Evolutionary conservation across 1,140 invertebrate genomes (phyloP).

Genomic region (Lutraria rhynchaena): DNA sequence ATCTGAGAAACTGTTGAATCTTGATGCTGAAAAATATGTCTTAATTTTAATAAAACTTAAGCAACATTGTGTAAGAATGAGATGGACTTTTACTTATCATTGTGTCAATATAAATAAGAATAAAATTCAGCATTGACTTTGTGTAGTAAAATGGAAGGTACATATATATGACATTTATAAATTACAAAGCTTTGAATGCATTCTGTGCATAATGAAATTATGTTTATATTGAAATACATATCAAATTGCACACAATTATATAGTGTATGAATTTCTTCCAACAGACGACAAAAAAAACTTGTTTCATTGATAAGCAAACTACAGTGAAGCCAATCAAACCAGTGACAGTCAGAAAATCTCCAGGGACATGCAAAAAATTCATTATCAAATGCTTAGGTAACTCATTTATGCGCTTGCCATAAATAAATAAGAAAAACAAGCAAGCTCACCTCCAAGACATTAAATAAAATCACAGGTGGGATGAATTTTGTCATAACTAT

Average conservation of each 20-base stretch:
- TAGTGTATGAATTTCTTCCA: background rate
- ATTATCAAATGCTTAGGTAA: no score
- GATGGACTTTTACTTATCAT: background rate
- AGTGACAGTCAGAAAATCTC: background rate
- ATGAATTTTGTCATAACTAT: no score
- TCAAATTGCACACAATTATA: background rate
- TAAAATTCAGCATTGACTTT: background rate
- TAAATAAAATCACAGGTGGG: no score
- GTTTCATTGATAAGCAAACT: background rate
- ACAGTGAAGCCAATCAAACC: background rate
- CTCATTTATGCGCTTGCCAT: no score
- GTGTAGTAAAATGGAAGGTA: no score
- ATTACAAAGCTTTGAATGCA: no score
- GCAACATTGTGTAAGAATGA: background rate
- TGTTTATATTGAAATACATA: background rate
- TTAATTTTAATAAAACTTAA: background rate
- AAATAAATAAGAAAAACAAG: no score
- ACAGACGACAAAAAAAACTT: background rate
- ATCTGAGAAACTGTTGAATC: constrained; percentile 70
- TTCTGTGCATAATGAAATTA: no score
- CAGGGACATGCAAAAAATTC: no score
- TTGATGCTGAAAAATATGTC: constrained; percentile 66
- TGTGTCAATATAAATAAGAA: background rate
- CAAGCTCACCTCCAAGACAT: no score
- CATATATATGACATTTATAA: no score